Evolutionary conservation across 2,113 vertebrate genomes (phyloP).

Genomic region (Passer montanus): DNA sequence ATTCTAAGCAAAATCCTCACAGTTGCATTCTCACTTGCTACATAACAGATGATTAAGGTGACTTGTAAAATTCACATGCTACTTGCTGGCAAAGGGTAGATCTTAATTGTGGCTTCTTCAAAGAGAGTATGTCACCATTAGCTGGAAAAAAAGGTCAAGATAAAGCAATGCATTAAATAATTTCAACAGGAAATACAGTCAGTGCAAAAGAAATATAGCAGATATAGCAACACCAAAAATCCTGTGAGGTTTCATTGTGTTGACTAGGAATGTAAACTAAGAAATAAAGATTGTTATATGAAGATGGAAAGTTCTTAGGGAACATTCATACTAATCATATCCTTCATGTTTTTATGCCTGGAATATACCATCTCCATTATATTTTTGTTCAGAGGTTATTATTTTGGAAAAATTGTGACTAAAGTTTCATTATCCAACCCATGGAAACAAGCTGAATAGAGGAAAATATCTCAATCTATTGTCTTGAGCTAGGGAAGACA

Average conservation of each 20-base stretch:
- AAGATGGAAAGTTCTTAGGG: background rate
- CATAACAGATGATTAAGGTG: background rate
- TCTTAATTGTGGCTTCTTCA: background rate
- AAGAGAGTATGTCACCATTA: background rate
- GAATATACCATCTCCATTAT: background rate
- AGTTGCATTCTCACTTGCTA: background rate
- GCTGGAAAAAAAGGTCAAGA: background rate
- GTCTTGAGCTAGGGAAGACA: background rate
- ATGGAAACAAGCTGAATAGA: background rate
- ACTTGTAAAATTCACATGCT: background rate
- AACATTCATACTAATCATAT: background rate
- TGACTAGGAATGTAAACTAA: background rate
- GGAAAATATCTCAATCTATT: background rate
- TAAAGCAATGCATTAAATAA: background rate
- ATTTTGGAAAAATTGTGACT: background rate
- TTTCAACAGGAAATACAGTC: background rate
- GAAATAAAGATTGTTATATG: background rate
- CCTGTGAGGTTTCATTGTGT: background rate
- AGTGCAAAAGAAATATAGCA: background rate
- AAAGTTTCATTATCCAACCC: background rate
- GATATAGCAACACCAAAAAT: background rate
- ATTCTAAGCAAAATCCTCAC: background rate
- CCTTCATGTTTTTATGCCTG: background rate
- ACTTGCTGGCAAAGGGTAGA: background rate
- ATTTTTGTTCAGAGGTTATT: conserved; percentile 1